These are phyloP conservation scores for Macrotis lagotis DNA, from an alignment of 2,113 vertebrate species.

Conservation along the genomic window DNA sequence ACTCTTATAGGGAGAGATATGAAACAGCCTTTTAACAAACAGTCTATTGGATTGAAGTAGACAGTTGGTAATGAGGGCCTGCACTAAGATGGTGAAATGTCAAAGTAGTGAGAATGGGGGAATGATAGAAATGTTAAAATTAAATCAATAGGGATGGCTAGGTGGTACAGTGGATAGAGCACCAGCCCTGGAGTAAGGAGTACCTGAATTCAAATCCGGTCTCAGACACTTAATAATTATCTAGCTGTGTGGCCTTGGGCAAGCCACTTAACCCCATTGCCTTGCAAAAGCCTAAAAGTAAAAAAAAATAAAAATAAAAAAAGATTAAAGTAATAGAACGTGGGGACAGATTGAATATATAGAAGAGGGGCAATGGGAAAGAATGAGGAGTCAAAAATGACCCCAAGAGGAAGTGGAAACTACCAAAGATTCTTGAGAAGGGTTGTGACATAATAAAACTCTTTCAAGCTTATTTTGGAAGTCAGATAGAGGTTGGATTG, in stretches of 20 bases:
- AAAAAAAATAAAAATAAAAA: too few relatives aligned
- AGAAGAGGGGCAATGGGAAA: not conserved
- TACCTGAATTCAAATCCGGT: too few relatives aligned
- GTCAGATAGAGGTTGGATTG: not conserved
- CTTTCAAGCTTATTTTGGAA: not conserved
- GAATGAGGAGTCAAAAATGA: not conserved
- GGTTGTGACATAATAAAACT: not conserved
- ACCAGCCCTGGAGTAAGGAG: too few relatives aligned
- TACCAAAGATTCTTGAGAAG: not conserved
- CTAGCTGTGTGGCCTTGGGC: too few relatives aligned
- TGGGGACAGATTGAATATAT: not conserved
- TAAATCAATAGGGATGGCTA: too few relatives aligned
- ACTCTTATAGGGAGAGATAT: not conserved
- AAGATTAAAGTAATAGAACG: not conserved
- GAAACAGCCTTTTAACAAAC: not conserved
- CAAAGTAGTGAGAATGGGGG: not conserved
- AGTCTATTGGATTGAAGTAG: not conserved
- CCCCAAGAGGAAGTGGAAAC: not conserved
- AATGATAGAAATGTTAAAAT: not conserved
- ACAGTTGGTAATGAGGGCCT: not conserved
- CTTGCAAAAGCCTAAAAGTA: too few relatives aligned
- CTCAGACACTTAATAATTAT: too few relatives aligned
- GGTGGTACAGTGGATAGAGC: too few relatives aligned
- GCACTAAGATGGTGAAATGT: not conserved
- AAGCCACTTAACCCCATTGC: too few relatives aligned